Percentiles rank a stretch among this genome's conserved stretches.
These are phyloP conservation scores for Delia radicum DNA, from an alignment of 1,140 invertebrate genomes.

Conservation along the genomic window DNA sequence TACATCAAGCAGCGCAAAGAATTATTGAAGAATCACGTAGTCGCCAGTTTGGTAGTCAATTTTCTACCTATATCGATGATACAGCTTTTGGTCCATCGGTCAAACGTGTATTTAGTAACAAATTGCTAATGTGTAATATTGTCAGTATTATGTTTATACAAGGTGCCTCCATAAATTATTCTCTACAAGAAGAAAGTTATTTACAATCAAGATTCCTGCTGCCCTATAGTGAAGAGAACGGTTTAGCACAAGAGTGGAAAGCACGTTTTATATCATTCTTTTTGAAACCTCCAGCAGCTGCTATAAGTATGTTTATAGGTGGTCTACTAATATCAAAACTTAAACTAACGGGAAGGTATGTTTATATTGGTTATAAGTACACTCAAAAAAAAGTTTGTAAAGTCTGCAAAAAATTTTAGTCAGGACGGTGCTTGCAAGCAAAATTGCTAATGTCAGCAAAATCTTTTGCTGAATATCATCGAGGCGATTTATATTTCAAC, in stretches of 20 bases:
- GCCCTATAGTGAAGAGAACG: slow-evolving; percentile 60
- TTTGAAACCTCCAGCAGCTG: slow-evolving; percentile 65
- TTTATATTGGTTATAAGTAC: background rate
- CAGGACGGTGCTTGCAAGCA: too few species aligned
- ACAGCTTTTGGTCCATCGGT: slow-evolving; percentile 60
- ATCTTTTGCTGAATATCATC: too few species aligned
- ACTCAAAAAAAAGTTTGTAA: too few species aligned
- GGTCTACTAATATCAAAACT: slow-evolving; percentile 65
- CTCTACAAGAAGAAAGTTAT: slow-evolving; percentile 60
- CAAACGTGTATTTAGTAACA: slow-evolving; percentile 62
- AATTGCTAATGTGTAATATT: slow-evolving; percentile 63
- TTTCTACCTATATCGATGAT: slow-evolving; percentile 49
- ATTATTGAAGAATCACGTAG: slow-evolving; percentile 49
- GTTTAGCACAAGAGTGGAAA: slow-evolving; percentile 60
- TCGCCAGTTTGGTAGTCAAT: slow-evolving; percentile 41
- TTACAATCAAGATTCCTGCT: slow-evolving; percentile 63
- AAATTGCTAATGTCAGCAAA: too few species aligned
- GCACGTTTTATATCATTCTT: slow-evolving; percentile 60
- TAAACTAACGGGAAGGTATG: slow-evolving; percentile 58
- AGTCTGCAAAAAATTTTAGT: too few species aligned
- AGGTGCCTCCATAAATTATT: slow-evolving; percentile 62
- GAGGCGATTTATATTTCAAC: too few species aligned
- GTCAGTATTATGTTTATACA: slow-evolving; percentile 61
- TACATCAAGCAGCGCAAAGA: slow-evolving; percentile 60
- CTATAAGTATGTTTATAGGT: slow-evolving; percentile 62